Conservation (phyloP, 2,797 vertebrate species). For the Gambelia wislizenii region DNA sequence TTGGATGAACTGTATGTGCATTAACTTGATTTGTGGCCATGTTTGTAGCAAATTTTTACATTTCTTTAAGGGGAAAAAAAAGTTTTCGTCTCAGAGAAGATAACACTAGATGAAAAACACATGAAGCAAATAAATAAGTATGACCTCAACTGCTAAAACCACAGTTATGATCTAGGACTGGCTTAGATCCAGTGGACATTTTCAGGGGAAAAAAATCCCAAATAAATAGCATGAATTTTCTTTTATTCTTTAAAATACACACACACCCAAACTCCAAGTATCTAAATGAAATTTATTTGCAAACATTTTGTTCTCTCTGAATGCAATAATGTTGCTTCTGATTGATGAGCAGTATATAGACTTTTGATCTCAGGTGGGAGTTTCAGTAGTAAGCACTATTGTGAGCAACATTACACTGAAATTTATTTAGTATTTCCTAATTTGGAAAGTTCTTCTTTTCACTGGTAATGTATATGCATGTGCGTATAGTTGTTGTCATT, state of each 20-base stretch:
- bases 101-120: background rate
- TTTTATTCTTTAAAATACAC: background rate
- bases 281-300: background rate
- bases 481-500: background rate
- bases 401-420: background rate
- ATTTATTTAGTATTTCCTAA: slow-evolving; percentile 1
- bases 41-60: background rate
- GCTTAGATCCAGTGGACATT: background rate
- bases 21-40: slow-evolving; percentile 27
- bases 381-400: background rate
- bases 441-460: background rate
- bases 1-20: slow-evolving; percentile 37
- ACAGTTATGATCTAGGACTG: background rate
- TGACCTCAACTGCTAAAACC: background rate
- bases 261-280: background rate
- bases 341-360: slow-evolving; percentile 26
- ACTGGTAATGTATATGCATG: too few species aligned
- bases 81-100: background rate
- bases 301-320: background rate
- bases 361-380: slow-evolving; percentile 6
- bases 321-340: background rate
- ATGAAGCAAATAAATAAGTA: background rate
- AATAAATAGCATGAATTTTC: background rate
- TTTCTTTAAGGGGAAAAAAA: background rate
- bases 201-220: background rate